Conservation (phyloP, 2,797 vertebrate genomes). For the Philypnodon macrostomus region DNA sequence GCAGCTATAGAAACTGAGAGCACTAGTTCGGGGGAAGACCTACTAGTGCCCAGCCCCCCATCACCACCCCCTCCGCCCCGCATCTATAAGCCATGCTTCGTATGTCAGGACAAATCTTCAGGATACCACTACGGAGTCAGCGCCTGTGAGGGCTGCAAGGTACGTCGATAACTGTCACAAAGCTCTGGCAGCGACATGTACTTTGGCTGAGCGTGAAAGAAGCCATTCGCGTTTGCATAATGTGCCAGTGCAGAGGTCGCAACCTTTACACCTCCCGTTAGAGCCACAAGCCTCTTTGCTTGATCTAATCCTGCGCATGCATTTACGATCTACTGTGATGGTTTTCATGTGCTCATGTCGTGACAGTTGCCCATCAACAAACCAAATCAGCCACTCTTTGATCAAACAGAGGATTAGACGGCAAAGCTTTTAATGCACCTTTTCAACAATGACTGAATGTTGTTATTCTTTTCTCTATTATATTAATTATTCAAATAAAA, state of each 20-base stretch:
- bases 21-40: constrained; percentile 87
- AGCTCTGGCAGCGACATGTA: background rate
- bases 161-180: constrained; percentile 53
- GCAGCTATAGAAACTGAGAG: constrained; percentile 92
- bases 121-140: constrained; percentile 96
- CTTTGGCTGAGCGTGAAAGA: constrained; percentile 8
- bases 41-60: constrained; percentile 87
- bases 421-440: background rate
- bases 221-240: constrained; percentile 24
- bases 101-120: constrained; percentile 94
- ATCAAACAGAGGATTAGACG: background rate
- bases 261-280: constrained; percentile 43
- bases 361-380: constrained; percentile 10
- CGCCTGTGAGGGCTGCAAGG: constrained; percentile 93
- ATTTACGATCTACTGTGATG: constrained; percentile 16
- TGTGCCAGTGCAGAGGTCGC: constrained; percentile 26
- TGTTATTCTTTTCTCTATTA: too few relatives aligned
- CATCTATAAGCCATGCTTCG: constrained; percentile 94
- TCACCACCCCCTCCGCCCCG: constrained; percentile 90
- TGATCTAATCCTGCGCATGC: constrained; percentile 39
- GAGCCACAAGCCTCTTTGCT: constrained; percentile 57
- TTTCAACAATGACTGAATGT: too few relatives aligned
- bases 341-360: constrained; percentile 1
- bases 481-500: too few relatives aligned
- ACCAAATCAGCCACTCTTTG: background rate